Conservation (phyloP, 2,113 vertebrate species). For the Oncorhynchus clarkii region DNA sequence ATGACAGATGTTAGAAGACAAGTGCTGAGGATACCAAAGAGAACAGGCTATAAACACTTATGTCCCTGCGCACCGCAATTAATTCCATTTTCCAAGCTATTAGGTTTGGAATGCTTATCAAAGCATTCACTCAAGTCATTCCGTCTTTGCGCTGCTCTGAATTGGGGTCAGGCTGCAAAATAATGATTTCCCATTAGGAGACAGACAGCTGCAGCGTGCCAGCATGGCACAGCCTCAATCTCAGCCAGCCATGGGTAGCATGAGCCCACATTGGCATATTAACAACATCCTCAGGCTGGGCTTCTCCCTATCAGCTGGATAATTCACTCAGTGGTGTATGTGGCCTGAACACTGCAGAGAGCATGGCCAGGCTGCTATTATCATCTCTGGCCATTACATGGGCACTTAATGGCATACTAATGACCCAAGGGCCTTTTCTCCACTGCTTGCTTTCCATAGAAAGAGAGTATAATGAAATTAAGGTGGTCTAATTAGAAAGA, state of each 20-base stretch:
- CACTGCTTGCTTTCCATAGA: constrained; percentile 39
- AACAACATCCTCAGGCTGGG: constrained; percentile 61
- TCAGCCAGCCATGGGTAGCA: constrained; percentile 44
- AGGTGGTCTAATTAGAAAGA: constrained; percentile 6
- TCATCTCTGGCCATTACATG: constrained; percentile 58
- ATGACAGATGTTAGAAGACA: neutral
- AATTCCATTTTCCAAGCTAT: constrained; percentile 58
- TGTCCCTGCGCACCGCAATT: constrained; percentile 50
- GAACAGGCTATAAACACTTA: constrained; percentile 24
- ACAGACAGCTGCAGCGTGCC: constrained; percentile 60
- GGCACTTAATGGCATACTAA: constrained; percentile 57
- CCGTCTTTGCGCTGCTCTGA: constrained; percentile 40
- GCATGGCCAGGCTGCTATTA: constrained; percentile 68
- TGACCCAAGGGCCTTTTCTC: constrained; percentile 25
- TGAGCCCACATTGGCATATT: constrained; percentile 65
- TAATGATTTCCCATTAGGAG: constrained; percentile 56
- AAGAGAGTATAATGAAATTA: constrained; percentile 35
- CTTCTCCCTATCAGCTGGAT: constrained; percentile 67
- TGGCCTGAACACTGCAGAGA: constrained; percentile 36
- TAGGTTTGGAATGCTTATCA: constrained; percentile 60
- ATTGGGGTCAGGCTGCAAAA: constrained; percentile 63
- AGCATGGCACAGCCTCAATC: constrained; percentile 24
- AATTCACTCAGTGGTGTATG: constrained; percentile 62
- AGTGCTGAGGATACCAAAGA: neutral
- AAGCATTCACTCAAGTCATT: constrained; percentile 60